A percentile compares a stretch with the other conserved stretches of the same genome.
Evolutionary conservation across 1,140 invertebrate species (phyloP).

Genomic region (Hyles euphorbiae): DNA sequence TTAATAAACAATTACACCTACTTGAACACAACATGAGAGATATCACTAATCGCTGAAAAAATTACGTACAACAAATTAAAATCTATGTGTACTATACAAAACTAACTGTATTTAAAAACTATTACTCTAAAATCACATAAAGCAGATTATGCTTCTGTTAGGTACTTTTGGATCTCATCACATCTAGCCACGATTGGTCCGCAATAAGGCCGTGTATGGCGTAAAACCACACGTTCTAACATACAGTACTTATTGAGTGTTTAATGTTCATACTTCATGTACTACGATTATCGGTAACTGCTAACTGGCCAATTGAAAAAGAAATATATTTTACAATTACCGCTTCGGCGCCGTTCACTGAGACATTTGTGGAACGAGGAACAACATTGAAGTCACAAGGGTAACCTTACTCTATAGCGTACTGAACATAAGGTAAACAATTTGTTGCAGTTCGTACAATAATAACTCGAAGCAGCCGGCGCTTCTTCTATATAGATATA

Average conservation of each 20-base stretch:
- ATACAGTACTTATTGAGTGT: constrained; percentile 2
- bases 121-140: constrained; percentile 19
- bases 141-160: constrained; percentile 26
- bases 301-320: constrained; percentile 6
- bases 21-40: constrained; percentile 37
- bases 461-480: constrained; percentile 17
- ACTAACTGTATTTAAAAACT: constrained; percentile 6
- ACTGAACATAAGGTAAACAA: constrained; percentile 11
- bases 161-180: constrained; percentile 37
- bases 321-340: neutral
- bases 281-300: constrained; percentile 1
- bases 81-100: constrained; percentile 5
- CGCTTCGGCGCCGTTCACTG: too few species aligned
- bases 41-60: constrained; percentile 17
- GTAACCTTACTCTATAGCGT: neutral
- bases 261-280: constrained; percentile 1
- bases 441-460: constrained; percentile 37
- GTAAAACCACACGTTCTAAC: constrained; percentile 13
- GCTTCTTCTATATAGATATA: constrained; percentile 3
- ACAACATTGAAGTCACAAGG: neutral
- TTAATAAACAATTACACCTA: constrained; percentile 17
- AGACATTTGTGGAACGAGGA: too few species aligned
- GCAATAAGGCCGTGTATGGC: constrained; percentile 48
- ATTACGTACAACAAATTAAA: constrained; percentile 14
- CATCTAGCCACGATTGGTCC: constrained; percentile 53